phyloP scores from a whole-genome alignment of 2,888 invertebrate genomes.

The Dasypolia templi region DNA sequence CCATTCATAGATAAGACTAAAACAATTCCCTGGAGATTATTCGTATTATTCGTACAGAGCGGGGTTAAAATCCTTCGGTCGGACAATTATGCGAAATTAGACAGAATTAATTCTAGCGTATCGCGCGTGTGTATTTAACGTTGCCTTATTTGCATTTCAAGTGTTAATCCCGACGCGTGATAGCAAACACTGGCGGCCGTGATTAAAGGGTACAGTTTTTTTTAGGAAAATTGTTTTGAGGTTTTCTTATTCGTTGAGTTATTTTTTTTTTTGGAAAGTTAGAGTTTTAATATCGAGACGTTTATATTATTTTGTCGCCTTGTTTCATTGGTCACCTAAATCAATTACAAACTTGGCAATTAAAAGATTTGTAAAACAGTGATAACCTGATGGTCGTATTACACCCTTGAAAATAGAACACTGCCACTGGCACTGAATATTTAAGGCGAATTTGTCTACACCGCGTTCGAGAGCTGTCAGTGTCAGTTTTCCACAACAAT shows the following conservation, averaged over 20 bases:
- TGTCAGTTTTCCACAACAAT: not conserved
- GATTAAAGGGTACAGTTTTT: slow-evolving; percentile 52
- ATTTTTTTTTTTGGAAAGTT: slow-evolving; percentile 16
- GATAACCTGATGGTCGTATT: not conserved
- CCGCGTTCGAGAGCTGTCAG: not conserved
- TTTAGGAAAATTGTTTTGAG: slow-evolving; percentile 8
- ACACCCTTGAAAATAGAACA: no score
- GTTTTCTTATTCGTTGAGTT: slow-evolving; percentile 27
- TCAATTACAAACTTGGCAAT: not conserved
- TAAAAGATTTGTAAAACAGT: not conserved
- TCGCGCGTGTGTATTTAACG: slow-evolving; percentile 65
- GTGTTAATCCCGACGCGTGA: slow-evolving; percentile 67
- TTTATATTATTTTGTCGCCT: not conserved
- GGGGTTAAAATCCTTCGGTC: slow-evolving; percentile 64
- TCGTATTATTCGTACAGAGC: slow-evolving; percentile 57
- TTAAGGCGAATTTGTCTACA: no score
- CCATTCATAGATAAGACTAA: slow-evolving; percentile 59
- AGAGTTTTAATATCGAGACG: not conserved
- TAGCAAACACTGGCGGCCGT: slow-evolving; percentile 62
- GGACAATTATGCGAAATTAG: slow-evolving; percentile 71
- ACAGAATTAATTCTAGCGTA: slow-evolving; percentile 68
- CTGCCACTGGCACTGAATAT: no score
- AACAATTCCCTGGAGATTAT: slow-evolving; percentile 61
- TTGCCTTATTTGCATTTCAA: slow-evolving; percentile 72
- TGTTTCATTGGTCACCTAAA: not conserved